Evolutionary conservation across 2,113 vertebrate genomes (phyloP), one percentile per base, ranked within the genome.

Genomic region (Phoxinus phoxinus): DNA sequence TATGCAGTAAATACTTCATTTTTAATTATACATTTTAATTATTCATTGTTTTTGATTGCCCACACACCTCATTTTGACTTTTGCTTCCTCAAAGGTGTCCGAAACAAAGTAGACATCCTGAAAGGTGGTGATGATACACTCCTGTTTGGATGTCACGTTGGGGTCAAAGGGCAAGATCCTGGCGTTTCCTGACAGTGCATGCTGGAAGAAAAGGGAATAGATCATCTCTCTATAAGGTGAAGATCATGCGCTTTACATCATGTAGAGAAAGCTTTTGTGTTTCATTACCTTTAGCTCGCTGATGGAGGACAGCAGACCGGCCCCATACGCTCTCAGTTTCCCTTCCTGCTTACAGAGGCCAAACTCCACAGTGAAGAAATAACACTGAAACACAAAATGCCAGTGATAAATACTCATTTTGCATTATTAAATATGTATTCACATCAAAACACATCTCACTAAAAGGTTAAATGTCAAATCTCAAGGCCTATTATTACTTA

Each of bases 351-450:
- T 99, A 93, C 97, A 99, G 89, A 99, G 92, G 69, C 98, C 98
- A 90, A 99, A 99, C 92, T 99, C 98, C 92, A 99, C 97, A 0
- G 98, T 99, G 87, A 99, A 99, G 93, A 99, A 99, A 88, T 99
- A 99, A 90, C 98, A 99, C 98, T 99, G 92, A 56, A 90, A 81
- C 75, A 86, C 7, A 58, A 82, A 23, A 51, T 23, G 13, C n/a
- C 58, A 46, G 17, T 19, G 9, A 75, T 30, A 9, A 27, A 27
- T 63, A 25, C 10, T 11, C 59, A 63, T 63, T 63, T 25, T 63
- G 9, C 23, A 27, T 15, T 27, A 15, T 46, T 80, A 17, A 37
- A 41, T 23, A 69, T 71, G 27, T 8, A n/a, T 46, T 74, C 5
- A 46, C 12, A 25, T 46, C 1, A 48, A 25, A 48, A 75, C n/a